Evolutionary conservation across 2,888 invertebrate species (phyloP), one percentile per base, ranked within the genome.

Genomic region (Macrosiphum euphorbiae): DNA sequence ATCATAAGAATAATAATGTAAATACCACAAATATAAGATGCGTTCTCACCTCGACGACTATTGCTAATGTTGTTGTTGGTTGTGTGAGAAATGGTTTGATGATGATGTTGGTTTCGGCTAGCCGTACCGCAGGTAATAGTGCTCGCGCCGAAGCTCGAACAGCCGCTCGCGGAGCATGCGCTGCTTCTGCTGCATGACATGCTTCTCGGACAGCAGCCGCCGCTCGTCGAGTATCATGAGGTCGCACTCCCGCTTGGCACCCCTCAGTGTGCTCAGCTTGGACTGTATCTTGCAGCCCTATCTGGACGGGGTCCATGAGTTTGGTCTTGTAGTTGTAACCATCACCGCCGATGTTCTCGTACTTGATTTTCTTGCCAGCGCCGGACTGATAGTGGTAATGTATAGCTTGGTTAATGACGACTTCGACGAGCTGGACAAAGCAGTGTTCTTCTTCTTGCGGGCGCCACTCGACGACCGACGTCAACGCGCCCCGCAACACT

Each of bases 191-290:
- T 90, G 94, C 94, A 94, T 94, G 41, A 87, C 67, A 86, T 94
- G 94, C 61, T 90, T 90, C 94, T 90, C 94, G 90, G 94, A 94
- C 94, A 94, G 52, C 67, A 94, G 90, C 67, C 90, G 58, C 94
- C 94, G 47, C 67, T 94, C 94, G 90, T 94, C 94, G 44, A 94
- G 35, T 90, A 94, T 90, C 90, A 90, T 86, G 11, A 94, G 90
- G 94, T 94, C 94, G 87, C 94, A 94, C 7, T 94, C 90, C 20
- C 94, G 94, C 41, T 94, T 94, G 86, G 94, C 94, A 50, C 94
- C 94, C 28, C 94, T 90, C 94, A 94, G n/a, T 90, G 90, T 94
- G 94, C 94, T 94, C 90, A 94, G 67, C 90, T 94, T 94, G 86
- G 94, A 90, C 90, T 90, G 94, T 47, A 90, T 94, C 94, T 94